Evolutionary conservation across 2,797 vertebrate genomes (phyloP).

Genomic region (Simalia tracyae): DNA sequence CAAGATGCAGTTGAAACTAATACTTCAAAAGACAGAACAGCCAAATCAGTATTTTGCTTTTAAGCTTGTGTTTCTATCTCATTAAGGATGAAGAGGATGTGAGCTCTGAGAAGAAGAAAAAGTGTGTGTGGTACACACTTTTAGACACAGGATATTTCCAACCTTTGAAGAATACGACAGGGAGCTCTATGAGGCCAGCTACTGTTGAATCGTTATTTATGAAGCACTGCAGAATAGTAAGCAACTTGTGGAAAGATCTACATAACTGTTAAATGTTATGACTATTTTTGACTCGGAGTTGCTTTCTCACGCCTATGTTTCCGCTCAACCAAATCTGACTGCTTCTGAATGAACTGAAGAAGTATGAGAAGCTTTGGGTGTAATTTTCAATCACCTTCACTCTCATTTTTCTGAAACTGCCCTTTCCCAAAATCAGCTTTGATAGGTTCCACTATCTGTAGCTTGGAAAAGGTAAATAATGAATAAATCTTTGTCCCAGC

Average conservation of each 20-base stretch:
- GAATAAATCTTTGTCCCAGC: neutral
- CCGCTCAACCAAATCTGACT: constrained; percentile 17
- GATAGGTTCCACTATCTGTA: no score
- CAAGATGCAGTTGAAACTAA: neutral
- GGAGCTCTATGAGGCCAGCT: neutral
- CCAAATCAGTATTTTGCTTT: neutral
- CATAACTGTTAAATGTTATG: constrained; percentile 27
- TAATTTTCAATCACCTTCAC: neutral
- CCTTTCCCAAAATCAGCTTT: neutral
- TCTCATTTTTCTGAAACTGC: neutral
- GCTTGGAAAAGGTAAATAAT: no score
- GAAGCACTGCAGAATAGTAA: constrained; percentile 26
- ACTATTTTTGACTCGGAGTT: constrained; percentile 14
- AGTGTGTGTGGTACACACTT: neutral
- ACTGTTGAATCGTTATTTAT: neutral
- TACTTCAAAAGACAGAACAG: neutral
- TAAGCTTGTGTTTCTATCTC: neutral
- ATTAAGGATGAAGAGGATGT: neutral
- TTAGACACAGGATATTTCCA: neutral
- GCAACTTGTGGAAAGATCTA: constrained; percentile 5
- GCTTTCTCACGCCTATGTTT: constrained; percentile 37
- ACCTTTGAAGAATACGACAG: neutral
- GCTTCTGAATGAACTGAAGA: constrained; percentile 18
- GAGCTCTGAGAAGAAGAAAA: neutral
- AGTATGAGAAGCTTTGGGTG: neutral